phyloP scores from a whole-genome alignment of 2,888 invertebrate species.

The Dexiosoma caninum region DNA sequence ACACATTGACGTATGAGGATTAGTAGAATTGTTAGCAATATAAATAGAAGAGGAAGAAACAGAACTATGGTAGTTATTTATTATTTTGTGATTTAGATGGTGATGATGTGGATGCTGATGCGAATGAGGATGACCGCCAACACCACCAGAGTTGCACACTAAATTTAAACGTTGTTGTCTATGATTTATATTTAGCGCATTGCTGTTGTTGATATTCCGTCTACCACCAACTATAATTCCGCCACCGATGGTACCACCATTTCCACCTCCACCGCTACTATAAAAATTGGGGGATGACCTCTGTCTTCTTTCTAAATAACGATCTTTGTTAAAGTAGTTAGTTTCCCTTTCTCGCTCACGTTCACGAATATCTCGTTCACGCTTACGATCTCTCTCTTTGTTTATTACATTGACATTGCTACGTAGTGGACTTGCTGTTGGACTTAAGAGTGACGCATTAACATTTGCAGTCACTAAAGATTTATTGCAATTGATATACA shows the following conservation, averaged over 20 bases:
- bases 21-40: constrained; percentile 52
- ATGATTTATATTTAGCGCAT: constrained; percentile 44
- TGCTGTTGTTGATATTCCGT: constrained; percentile 40
- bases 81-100: constrained; percentile 54
- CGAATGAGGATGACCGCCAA: constrained; percentile 64
- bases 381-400: constrained; percentile 53
- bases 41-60: constrained; percentile 36
- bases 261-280: constrained; percentile 24
- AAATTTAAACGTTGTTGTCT: constrained; percentile 52
- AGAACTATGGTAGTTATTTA: constrained; percentile 56
- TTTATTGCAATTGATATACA: constrained; percentile 71
- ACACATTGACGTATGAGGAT: constrained; percentile 42
- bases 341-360: constrained; percentile 47
- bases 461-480: constrained; percentile 71
- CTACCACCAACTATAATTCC: constrained; percentile 39
- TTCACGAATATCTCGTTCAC: constrained; percentile 54
- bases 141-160: constrained; percentile 29
- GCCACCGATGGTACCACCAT: constrained; percentile 3
- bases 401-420: constrained; percentile 23
- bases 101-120: constrained; percentile 55
- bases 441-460: constrained; percentile 69
- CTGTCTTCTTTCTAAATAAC: constrained; percentile 53
- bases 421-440: constrained; percentile 65
- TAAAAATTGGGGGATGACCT: constrained; percentile 43
- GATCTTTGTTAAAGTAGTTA: constrained; percentile 48